Conservation (phyloP, 1,140 invertebrate genomes). For the Pogonus chalceus region DNA sequence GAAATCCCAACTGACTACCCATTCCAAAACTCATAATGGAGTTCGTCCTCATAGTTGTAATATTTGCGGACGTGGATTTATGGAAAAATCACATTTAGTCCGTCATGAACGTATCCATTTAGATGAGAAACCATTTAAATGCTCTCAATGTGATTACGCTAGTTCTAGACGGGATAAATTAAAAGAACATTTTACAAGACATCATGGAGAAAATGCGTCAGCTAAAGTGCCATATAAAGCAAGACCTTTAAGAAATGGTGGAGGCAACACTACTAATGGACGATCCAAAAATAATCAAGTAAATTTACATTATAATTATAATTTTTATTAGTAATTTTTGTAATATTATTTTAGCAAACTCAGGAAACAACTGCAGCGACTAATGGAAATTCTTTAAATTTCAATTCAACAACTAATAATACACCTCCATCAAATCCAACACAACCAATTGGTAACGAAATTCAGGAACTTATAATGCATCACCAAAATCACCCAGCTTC, state of each 20-base stretch:
- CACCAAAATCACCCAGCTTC: conserved; percentile 30
- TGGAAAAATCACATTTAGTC: conserved; percentile 56
- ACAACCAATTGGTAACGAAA: conserved; percentile 29
- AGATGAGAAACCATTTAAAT: conserved; percentile 47
- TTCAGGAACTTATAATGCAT: conserved; percentile 34
- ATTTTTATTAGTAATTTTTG: not conserved
- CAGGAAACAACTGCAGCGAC: conserved; percentile 9
- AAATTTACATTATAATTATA: not conserved
- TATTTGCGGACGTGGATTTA: conserved; percentile 51
- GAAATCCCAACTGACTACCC: conserved; percentile 53
- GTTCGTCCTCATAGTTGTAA: conserved; percentile 51
- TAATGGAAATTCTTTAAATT: not conserved
- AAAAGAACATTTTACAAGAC: conserved; percentile 54
- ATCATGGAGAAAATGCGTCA: conserved; percentile 46
- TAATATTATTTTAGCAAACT: conserved; percentile 5
- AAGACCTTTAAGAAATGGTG: conserved; percentile 28
- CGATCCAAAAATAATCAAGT: not conserved
- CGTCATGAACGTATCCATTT: conserved; percentile 55
- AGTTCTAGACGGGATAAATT: conserved; percentile 55
- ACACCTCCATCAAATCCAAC: conserved; percentile 16
- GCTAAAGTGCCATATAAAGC: conserved; percentile 44
- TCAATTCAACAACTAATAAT: conserved; percentile 9
- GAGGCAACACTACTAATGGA: not conserved
- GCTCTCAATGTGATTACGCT: conserved; percentile 53
- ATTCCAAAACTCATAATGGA: conserved; percentile 52